phyloP scores from a whole-genome alignment of 2,888 invertebrate genomes.

The Drosophila colorata region DNA sequence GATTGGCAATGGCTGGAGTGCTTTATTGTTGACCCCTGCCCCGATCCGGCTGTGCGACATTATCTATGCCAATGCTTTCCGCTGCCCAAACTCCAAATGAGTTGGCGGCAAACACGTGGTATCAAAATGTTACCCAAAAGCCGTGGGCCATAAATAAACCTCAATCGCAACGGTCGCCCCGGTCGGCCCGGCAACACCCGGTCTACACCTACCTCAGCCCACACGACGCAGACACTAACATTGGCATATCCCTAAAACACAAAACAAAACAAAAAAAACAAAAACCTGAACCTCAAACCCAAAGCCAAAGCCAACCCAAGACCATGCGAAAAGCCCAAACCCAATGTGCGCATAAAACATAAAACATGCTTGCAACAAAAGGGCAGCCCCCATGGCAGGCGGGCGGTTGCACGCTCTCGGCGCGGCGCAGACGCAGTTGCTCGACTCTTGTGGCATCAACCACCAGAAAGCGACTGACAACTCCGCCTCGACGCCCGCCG shows the following conservation, averaged over 20 bases:
- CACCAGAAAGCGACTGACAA: constrained; percentile 57
- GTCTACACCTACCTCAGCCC: constrained; percentile 20
- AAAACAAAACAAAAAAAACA: constrained; percentile 1
- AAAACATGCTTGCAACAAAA: constrained; percentile 47
- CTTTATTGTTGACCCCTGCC: constrained; percentile 15
- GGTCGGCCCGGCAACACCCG: constrained; percentile 34
- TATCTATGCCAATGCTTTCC: constrained; percentile 73
- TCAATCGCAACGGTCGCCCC: constrained; percentile 62
- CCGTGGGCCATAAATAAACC: constrained; percentile 80
- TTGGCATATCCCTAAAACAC: constrained; percentile 15
- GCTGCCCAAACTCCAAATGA: constrained; percentile 52
- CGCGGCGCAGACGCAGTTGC: neutral
- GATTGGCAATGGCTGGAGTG: neutral
- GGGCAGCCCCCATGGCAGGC: constrained; percentile 26
- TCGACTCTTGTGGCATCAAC: constrained; percentile 37
- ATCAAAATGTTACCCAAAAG: constrained; percentile 66
- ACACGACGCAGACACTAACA: constrained; percentile 18
- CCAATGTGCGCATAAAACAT: constrained; percentile 52
- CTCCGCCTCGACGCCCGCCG: constrained; percentile 58
- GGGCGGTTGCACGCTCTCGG: constrained; percentile 45
- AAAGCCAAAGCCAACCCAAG: neutral
- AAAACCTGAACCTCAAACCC: neutral
- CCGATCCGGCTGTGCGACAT: constrained; percentile 33
- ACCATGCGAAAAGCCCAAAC: too few relatives aligned
- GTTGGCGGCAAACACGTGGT: constrained; percentile 68